These are phyloP conservation scores for Chiridota heheva DNA, from an alignment of 35 echinoderm and acorn worm genomes.

Conservation along the genomic window DNA sequence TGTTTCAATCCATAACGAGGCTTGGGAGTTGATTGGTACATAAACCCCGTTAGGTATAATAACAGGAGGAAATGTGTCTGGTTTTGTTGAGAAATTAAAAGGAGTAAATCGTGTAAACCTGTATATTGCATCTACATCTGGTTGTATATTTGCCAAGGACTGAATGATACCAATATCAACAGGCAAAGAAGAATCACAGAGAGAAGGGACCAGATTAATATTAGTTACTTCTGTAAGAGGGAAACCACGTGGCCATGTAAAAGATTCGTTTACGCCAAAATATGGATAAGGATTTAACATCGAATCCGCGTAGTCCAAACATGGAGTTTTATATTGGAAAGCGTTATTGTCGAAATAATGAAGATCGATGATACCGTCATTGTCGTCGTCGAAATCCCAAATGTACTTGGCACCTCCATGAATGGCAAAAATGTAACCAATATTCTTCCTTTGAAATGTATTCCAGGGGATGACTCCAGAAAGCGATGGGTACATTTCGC, in stretches of 20 bases:
- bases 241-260: constrained; percentile 11
- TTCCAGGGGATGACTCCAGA: constrained; percentile 8
- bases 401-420: background rate
- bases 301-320: background rate
- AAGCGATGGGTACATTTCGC: background rate
- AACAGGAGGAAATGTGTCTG: background rate
- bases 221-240: background rate
- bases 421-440: constrained; percentile 13
- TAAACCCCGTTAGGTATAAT: background rate
- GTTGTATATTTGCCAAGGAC: constrained; percentile 7
- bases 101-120: background rate
- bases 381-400: constrained; percentile 23
- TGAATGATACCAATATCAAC: background rate
- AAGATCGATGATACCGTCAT: background rate
- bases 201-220: background rate
- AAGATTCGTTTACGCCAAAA: constrained; percentile 1
- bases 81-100: background rate
- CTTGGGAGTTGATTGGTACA: constrained; percentile 11
- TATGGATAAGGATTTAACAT: constrained; percentile 7
- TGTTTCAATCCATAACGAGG: background rate
- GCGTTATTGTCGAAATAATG: too few species aligned
- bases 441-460: constrained; percentile 4
- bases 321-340: background rate
- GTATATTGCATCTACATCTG: constrained; percentile 19
- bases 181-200: background rate